Evolutionary conservation across 2,888 invertebrate genomes (phyloP), one percentile per base, ranked within the genome.

Genomic region (Papilio gigon): DNA sequence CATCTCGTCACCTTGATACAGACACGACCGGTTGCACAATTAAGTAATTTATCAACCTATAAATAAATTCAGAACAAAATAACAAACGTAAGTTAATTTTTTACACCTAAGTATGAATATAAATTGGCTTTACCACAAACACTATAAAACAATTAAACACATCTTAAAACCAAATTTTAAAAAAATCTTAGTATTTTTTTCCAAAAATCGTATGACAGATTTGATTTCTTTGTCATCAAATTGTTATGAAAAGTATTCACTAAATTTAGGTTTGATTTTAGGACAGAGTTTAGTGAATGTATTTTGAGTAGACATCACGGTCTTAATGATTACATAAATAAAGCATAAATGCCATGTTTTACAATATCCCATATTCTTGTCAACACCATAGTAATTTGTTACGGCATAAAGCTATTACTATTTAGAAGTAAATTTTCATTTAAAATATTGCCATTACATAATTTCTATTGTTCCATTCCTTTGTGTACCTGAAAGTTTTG

Each of bases 401-500:
- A 65, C 53, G 33, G 20, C 53, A 63, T 59, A 59, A 42, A 33
- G 42, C 53, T 60, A 65, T 60, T 60, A 20, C 25, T 69, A 35
- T 61, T 42, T 60, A 25, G 14, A 63, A 42, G 40, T 60, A 60
- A 30, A 42, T 60, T 69, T 69, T 60, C 30, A 37, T 59, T 63
- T 60, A 60, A 61, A 42, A 22, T 64, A 68, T 70, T 67, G 58
- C 35, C 40, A 68, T 76, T 76, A 72, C 67, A 72, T 74, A 73
- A 76, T 71, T 61, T 71, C 70, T 65, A 75, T 75, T 75, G 75
- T 76, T 76, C 71, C 71, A 68, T 75, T 65, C 44, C 33, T 65
- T 69, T 65, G 60, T 69, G 65, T 65, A 65, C 50, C 59, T 35
- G 70, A 67, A 74, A 72, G 75, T 79, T 77, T 78, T 78, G 74